Evolutionary conservation across 2,113 vertebrate genomes (phyloP).

Genomic region (Takifugu flavidus): DNA sequence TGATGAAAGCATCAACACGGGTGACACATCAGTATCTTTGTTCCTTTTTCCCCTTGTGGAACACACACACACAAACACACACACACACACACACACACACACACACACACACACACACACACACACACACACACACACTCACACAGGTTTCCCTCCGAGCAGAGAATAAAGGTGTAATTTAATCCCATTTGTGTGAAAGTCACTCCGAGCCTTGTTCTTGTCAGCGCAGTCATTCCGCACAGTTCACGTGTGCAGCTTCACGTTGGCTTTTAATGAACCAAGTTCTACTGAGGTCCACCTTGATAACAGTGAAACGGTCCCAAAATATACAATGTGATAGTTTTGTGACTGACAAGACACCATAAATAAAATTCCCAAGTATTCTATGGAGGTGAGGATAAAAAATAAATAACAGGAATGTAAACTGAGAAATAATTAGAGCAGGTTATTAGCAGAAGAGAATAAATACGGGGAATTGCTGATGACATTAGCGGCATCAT

Average conservation of each 20-base stretch:
- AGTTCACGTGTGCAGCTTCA: not conserved
- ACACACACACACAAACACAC: slow-evolving; percentile 7
- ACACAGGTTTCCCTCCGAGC: slow-evolving; percentile 2
- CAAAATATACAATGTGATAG: too few relatives aligned
- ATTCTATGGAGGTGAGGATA: not conserved
- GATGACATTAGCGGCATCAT: slow-evolving; percentile 31
- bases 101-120: slow-evolving; percentile 1
- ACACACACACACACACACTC: slow-evolving; percentile 1
- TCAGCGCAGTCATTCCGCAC: not conserved
- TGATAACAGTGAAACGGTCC: not conserved
- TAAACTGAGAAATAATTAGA: slow-evolving; percentile 41
- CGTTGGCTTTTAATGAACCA: not conserved
- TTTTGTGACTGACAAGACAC: too few relatives aligned
- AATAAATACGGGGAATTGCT: not conserved
- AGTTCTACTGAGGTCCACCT: not conserved
- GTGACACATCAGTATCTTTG: slow-evolving; percentile 1
- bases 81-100: not conserved
- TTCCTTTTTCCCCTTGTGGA: not conserved
- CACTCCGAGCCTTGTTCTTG: slow-evolving; percentile 1
- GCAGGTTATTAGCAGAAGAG: slow-evolving; percentile 38
- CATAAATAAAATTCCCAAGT: too few relatives aligned
- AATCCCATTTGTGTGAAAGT: not conserved
- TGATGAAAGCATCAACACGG: slow-evolving; percentile 44
- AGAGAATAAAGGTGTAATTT: not conserved
- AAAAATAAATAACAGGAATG: not conserved